Base-by-base conservation (phyloP, 2,888 invertebrate genomes). In the Dicyrtoma fusca region DNA sequence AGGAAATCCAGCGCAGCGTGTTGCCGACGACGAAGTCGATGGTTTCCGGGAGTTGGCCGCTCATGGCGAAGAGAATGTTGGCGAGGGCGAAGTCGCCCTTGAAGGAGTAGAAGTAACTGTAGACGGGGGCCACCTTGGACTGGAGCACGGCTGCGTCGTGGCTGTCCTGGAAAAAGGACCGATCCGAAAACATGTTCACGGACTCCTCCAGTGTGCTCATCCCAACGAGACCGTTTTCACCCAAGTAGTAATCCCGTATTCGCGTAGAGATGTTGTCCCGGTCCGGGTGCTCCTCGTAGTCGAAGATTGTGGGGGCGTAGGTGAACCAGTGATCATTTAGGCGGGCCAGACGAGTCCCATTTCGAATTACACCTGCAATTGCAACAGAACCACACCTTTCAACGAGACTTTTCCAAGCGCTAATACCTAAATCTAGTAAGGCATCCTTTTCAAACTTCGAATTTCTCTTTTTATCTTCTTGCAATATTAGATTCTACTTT, bases 171-270 rank as follows among this genome's bases (percentile, higher is more conserved):
- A 74, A 78, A 66, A 77, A 79, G 6, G 72, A 45, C 11, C 77
- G 72, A 21, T 77, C 79, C 19, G 74, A 74, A 10, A 79, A 69
- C 77, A 79, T 76, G n/a, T 76, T 75, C 17, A 65, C 69, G 4
- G 76, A 64, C 5, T 75, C 66, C 11, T 74, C 59, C 23, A 76
- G 57, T 19, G 74, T 74, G 49, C 62, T 51, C 47, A 51, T 69
- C 6, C 71, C 45, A 21, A 68, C 59, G 1, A 69, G 44, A 1
- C 34, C 19, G 23, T 34, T 19, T 34, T 73, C 59, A 19, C 73
- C 68, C 34, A 72, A 75, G 63, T 79, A 79, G 34, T 71, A 75
- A 4, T 76, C 59, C 0, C 74, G 64, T 1, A 79, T 34, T 26
- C 64, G 69, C 2, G 64, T 34, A 0, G 79, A 77, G 5, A 79